Evolutionary conservation across 1,140 invertebrate genomes (phyloP), one percentile per base, ranked within the genome.

Genomic region (Trichogramma pretiosum): DNA sequence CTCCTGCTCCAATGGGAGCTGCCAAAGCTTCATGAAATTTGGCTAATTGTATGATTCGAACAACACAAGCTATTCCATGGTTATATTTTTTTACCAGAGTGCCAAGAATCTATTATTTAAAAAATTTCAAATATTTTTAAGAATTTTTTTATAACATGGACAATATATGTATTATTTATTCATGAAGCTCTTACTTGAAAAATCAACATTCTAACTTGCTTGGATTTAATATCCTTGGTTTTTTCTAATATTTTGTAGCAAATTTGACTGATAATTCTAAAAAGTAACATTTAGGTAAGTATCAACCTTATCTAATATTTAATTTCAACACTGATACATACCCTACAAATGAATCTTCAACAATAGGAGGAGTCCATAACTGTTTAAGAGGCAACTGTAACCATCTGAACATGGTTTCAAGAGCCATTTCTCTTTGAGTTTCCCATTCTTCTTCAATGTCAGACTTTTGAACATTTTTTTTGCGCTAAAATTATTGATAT

Each of bases 281-380:
- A 77, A 63, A 34, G 7, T 30, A 30, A 49, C 40, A 49, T 35
- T 34, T 5, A 19, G 17, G n/a, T n/a, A n/a, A n/a, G n/a, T n/a
- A n/a, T n/a, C n/a, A n/a, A n/a, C 23, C 13, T 36, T 40, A 43
- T 35, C 48, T 30, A 49, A 38, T 35, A 43, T 36, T 50, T 23
- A 46, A n/a, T n/a, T n/a, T n/a, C n/a, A n/a, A n/a, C n/a, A n/a
- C n/a, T 45, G 18, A 44, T 32, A 64, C 74, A 76, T 72, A 87
- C 84, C 78, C 80, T n/a, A 91, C 77, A 77, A 91, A 90, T 54
- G 83, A 80, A 57, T 89, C 83, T 59, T 93, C 89, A 35, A 82
- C 79, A 17, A 91, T 74, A 4, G 86, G 85, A 35, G 87, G 87
- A 57, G 80, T 77, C 86, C 87, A 93, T 0, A 93, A 72, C 46